These are phyloP conservation scores for Cranoglanis bouderius DNA, from an alignment of 2,113 vertebrate genomes.

Conservation along the genomic window DNA sequence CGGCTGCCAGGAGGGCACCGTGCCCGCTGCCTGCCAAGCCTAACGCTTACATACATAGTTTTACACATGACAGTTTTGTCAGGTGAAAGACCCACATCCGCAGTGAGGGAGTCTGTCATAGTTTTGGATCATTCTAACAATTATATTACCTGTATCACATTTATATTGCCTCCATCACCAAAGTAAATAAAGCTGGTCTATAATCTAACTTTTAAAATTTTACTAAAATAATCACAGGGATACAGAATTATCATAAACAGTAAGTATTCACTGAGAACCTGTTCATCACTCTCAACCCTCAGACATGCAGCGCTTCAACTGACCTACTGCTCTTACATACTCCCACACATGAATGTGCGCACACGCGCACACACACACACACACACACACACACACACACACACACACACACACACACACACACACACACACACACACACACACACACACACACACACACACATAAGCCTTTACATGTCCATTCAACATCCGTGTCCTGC, in stretches of 20 bases:
- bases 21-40: slow-evolving; percentile 69
- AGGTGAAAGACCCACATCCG: neutral
- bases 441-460: slow-evolving; percentile 38
- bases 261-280: neutral
- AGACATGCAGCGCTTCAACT: slow-evolving; percentile 47
- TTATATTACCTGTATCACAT: neutral
- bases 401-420: slow-evolving; percentile 42
- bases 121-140: neutral
- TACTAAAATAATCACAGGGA: neutral
- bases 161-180: neutral
- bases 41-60: slow-evolving; percentile 50
- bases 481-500: slow-evolving; percentile 50
- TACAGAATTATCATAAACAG: neutral
- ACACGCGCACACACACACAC: slow-evolving; percentile 51
- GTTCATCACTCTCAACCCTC: slow-evolving; percentile 1
- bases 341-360: slow-evolving; percentile 36
- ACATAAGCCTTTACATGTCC: slow-evolving; percentile 44
- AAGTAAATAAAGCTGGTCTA: neutral
- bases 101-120: neutral
- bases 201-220: neutral
- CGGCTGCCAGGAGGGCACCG: slow-evolving; percentile 63
- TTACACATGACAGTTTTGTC: slow-evolving; percentile 30
- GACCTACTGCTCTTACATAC: slow-evolving; percentile 48
- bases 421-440: slow-evolving; percentile 42
- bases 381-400: slow-evolving; percentile 51